These are phyloP conservation scores for Trematocara unimaculatum DNA, from an alignment of 2,113 vertebrate genomes.

Conservation along the genomic window DNA sequence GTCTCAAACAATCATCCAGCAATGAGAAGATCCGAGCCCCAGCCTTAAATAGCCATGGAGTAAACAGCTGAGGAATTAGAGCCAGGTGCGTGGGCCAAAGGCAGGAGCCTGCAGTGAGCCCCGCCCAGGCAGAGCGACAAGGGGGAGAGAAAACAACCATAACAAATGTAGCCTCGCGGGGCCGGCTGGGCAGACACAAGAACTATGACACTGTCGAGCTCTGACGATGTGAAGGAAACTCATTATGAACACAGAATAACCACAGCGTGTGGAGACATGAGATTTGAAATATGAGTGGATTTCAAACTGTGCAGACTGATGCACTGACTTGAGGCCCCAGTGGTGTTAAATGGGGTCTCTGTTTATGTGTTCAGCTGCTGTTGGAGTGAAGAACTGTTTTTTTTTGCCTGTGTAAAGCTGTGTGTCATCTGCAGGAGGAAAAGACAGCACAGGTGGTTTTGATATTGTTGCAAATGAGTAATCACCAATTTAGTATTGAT, in stretches of 20 bases:
- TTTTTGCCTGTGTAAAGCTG: background rate
- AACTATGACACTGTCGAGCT: accelerated
- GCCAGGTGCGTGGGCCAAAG: background rate
- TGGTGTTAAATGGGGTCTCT: background rate
- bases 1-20: background rate
- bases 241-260: background rate
- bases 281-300: too few species aligned
- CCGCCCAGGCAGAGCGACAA: background rate
- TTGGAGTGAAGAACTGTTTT: background rate
- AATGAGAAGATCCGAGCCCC: accelerated
- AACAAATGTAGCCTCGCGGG: too few species aligned
- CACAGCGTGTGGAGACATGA: background rate
- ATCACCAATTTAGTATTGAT: background rate
- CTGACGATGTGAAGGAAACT: too few species aligned
- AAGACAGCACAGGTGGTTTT: background rate
- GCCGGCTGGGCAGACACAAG: accelerated
- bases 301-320: too few species aligned
- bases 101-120: background rate
- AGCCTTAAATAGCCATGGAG: background rate
- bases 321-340: accelerated
- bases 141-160: background rate
- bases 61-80: accelerated
- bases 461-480: background rate
- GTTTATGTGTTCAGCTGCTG: background rate
- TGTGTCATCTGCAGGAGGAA: background rate